These are phyloP conservation scores for Enteromius radiatus DNA, from an alignment of 2,797 vertebrate genomes.

Conservation along the genomic window DNA sequence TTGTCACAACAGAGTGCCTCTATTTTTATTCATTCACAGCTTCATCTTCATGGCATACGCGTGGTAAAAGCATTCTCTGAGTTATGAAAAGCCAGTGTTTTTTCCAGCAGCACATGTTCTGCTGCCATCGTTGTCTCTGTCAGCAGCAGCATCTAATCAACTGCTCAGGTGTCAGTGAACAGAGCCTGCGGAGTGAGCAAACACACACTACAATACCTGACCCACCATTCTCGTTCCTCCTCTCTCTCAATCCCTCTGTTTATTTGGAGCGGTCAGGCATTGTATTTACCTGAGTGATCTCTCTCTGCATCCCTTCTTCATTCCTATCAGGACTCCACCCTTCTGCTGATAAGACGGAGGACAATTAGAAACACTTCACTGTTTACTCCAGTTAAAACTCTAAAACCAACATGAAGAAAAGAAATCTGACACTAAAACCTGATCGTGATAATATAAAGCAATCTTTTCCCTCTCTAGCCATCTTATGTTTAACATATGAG, in stretches of 20 bases:
- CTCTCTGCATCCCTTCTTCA: conserved; percentile 25
- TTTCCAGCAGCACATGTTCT: conserved; percentile 22
- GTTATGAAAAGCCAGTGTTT: conserved; percentile 1
- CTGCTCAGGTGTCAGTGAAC: conserved; percentile 53
- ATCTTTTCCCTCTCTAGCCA: not conserved
- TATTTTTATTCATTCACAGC: not conserved
- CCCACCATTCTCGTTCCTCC: conserved; percentile 40
- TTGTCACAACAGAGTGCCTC: not conserved
- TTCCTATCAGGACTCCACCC: conserved; percentile 37
- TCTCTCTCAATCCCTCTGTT: conserved; percentile 57
- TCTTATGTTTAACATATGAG: not conserved
- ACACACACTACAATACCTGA: conserved; percentile 59
- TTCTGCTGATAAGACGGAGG: conserved; percentile 44
- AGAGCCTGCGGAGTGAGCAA: conserved; percentile 55
- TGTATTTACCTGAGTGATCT: conserved; percentile 44
- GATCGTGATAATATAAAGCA: not conserved
- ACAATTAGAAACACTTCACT: conserved; percentile 26
- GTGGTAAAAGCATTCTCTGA: not conserved
- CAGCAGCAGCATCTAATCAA: conserved; percentile 42
- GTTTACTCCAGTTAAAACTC: conserved; percentile 33
- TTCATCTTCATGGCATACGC: not conserved
- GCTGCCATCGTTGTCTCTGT: conserved; percentile 45
- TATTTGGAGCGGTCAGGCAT: conserved; percentile 57
- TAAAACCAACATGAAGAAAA: conserved; percentile 21
- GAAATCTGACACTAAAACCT: conserved; percentile 34